Conservation (phyloP, 2,888 invertebrate species). For the Allophyes oxyacanthae region DNA sequence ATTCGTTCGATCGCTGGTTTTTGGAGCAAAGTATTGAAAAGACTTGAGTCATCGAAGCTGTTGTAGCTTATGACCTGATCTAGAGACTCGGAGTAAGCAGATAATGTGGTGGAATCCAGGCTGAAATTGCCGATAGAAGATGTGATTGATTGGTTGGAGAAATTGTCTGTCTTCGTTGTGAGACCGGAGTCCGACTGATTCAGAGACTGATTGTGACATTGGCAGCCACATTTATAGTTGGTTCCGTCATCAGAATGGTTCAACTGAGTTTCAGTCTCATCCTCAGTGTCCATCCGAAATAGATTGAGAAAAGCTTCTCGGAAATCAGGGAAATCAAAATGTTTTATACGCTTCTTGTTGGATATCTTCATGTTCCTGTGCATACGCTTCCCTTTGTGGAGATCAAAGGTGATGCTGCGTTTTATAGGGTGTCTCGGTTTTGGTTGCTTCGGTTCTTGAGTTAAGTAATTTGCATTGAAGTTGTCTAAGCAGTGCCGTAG, state of each 20-base stretch:
- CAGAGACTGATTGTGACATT: slow-evolving; percentile 64
- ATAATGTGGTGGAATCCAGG: slow-evolving; percentile 77
- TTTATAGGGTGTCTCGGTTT: slow-evolving; percentile 34
- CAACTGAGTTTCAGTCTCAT: slow-evolving; percentile 44
- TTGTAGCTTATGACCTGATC: slow-evolving; percentile 81
- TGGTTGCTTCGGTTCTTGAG: slow-evolving; percentile 38
- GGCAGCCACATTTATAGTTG: slow-evolving; percentile 64
- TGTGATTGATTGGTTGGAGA: slow-evolving; percentile 73
- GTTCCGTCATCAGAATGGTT: slow-evolving; percentile 33
- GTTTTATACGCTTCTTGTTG: slow-evolving; percentile 76
- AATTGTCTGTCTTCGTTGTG: slow-evolving; percentile 67
- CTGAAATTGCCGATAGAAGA: slow-evolving; percentile 84
- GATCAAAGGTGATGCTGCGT: slow-evolving; percentile 58
- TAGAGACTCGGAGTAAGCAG: slow-evolving; percentile 82
- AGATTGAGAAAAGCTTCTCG: slow-evolving; percentile 78
- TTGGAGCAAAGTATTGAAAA: slow-evolving; percentile 73
- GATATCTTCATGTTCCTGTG: slow-evolving; percentile 63
- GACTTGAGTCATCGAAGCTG: slow-evolving; percentile 79
- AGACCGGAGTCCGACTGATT: slow-evolving; percentile 72
- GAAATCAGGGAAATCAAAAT: slow-evolving; percentile 81
- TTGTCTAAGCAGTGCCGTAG: slow-evolving; percentile 74
- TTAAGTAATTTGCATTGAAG: slow-evolving; percentile 70
- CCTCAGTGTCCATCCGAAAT: slow-evolving; percentile 63
- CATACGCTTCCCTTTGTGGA: slow-evolving; percentile 59
- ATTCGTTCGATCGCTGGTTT: slow-evolving; percentile 82